Evolutionary conservation across 2,888 invertebrate species (phyloP), one percentile per base, ranked within the genome.

Genomic region (Sthenelais limicola): DNA sequence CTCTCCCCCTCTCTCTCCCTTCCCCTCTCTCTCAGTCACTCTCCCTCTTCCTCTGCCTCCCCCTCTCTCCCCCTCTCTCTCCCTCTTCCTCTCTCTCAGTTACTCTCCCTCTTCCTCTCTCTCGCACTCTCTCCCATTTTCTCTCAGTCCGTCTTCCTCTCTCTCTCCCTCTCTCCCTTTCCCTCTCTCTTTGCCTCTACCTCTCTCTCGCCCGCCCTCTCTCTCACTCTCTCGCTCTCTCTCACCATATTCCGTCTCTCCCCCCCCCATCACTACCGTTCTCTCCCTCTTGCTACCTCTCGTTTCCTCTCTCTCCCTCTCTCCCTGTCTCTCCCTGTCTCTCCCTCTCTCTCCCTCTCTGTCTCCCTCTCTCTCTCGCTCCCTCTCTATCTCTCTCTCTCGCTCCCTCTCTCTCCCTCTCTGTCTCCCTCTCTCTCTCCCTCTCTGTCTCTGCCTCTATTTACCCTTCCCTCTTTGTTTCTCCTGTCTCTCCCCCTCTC

Each of bases 361-460:
- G 26, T 51, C 48, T 33, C 52, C 15, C 47, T 26, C 21, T 38
- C 24, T 43, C 66, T 32, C 66, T 32, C 38, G 33, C 35, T 26
- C n/a, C 51, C 32, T 32, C 28, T 48, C 52, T 51, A 24, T 52
- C 38, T 1, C 69, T 30, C 52, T 35, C 69, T 49, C 54, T n/a
- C 28, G n/a, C 26, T 30, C 26, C 69, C 52, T 58, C 26, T 32
- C 21, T 48, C 33, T 33, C 54, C 35, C 9, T 24, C 24, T 35
- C 21, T 24, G 3, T 35, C 21, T 35, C 38, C 62, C 35, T 35
- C 38, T 15, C 21, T 24, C 21, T 21, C 35, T 35, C 38, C 62
- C 35, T 35, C 38, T 21, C 21, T 35, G 12, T n/a, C n/a, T n/a
- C n/a, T n/a, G 12, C 47, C n/a, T n/a, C n/a, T n/a, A 15, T n/a